phyloP scores from a whole-genome alignment of 2,797 vertebrate genomes.

The Odontamblyopus lacepedii region DNA sequence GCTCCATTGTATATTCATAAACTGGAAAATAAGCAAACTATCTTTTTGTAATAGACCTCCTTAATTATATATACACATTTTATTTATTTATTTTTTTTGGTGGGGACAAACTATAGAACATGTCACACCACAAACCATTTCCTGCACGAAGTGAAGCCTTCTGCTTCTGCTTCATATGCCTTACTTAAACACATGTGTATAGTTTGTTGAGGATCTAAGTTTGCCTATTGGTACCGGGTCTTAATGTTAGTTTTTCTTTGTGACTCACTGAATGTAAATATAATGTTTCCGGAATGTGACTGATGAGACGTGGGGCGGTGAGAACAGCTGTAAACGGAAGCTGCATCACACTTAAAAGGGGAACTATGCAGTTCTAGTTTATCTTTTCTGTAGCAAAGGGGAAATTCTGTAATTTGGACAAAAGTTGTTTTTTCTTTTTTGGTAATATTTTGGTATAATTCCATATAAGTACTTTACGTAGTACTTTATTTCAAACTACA shows the following conservation, averaged over 20 bases:
- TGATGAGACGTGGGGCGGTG: neutral
- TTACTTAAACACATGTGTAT: neutral
- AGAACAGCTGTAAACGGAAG: neutral
- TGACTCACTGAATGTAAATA: slow-evolving; percentile 1
- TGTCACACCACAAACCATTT: neutral
- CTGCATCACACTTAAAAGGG: neutral
- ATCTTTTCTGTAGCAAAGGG: no score
- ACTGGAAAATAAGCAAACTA: no score
- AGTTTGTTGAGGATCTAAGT: neutral
- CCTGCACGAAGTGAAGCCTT: no score
- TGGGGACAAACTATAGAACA: neutral
- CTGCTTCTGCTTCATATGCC: neutral
- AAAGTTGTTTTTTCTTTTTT: no score
- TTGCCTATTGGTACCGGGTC: neutral
- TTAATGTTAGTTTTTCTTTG: neutral
- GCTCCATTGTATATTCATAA: no score
- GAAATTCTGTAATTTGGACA: no score
- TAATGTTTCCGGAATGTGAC: neutral
- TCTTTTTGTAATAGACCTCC: no score
- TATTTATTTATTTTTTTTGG: no score
- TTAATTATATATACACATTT: no score
- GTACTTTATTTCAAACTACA: no score
- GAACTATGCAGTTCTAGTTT: neutral
- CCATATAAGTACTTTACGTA: no score
- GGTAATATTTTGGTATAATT: no score